Percentiles rank a stretch among this genome's conserved stretches.
These are phyloP conservation scores for Platyscapa corneri DNA, from an alignment of 1,140 invertebrate genomes.

Conservation along the genomic window DNA sequence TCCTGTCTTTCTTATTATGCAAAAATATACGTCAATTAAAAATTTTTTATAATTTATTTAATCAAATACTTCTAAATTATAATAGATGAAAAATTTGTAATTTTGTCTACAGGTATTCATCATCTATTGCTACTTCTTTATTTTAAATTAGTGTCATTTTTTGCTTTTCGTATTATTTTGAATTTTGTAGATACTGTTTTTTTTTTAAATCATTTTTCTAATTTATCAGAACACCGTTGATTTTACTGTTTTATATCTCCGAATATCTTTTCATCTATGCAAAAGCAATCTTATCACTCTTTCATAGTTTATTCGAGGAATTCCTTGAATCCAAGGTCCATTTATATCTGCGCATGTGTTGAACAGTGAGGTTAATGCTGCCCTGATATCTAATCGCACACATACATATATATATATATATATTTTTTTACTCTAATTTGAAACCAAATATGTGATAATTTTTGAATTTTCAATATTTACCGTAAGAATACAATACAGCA, in stretches of 20 bases:
- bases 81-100: not conserved
- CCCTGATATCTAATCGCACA: not conserved
- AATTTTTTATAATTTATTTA: no score
- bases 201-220: not conserved
- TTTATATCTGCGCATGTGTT: not conserved
- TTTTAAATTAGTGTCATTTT: not conserved
- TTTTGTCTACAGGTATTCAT: not conserved
- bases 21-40: no score
- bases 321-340: not conserved
- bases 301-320: not conserved
- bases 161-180: not conserved
- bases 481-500: no score
- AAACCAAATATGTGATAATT: no score
- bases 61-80: no score
- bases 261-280: not conserved
- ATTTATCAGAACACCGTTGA: not conserved
- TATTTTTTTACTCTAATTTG: no score
- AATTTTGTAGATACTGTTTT: not conserved
- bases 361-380: not conserved
- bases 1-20: no score
- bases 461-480: no score
- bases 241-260: not conserved
- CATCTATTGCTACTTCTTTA: not conserved
- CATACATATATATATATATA: no score
- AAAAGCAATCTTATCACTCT: not conserved